Base-by-base conservation (phyloP, 2,113 vertebrate genomes). In the Lycaon pictus region DNA sequence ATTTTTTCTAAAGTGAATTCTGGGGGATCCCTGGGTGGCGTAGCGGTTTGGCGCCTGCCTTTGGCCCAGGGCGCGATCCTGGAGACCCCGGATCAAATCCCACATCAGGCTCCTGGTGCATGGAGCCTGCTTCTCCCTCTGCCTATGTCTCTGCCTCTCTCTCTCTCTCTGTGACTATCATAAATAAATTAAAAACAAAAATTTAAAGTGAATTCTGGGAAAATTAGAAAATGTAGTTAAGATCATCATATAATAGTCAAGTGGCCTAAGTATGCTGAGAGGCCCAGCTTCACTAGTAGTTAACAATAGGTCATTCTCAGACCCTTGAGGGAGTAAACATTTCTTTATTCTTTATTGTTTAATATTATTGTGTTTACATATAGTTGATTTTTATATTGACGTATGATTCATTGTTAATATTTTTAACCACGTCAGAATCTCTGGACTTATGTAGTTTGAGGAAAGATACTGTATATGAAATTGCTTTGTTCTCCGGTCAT, bases 221-320 rank as follows among this genome's bases (percentile, higher is more conserved):
- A 72, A 94, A 76, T 72, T 81, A 85, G 37, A 85, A 97, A 94
- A 85, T 95, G 20, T 93, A 8, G 22, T 93, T 67, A 93, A 81
- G 81, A 35, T 87, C 29, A 83, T 83, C 16, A 29, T 67, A 35
- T 90, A 62, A 63, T 29, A 92, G 15, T 69, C 15, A 37, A 37
- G 9, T 88, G 35, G 5, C 60, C 7, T 92, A 60, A 79, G 12
- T 65, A 71, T 76, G 27, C 12, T 32, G 20, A 5, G 32, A 89
- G 16, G 13, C 55, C 13, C 56, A 4, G 92, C 37, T 97, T 93
- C 23, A 72, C 17, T 20, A 94, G 55, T 58, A 15, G 13, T 74
- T 91, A 88, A 67, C 43, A 88, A 37, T 53, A 72, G 62, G 4
- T 94, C 16, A 82, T 11, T 83, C 15, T 92, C 7, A 71, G 19